These are phyloP conservation scores for Phacellophora camtschatica DNA, from an alignment of 30 jellyfish, hydroid and myxozoan species.

Conservation along the genomic window DNA sequence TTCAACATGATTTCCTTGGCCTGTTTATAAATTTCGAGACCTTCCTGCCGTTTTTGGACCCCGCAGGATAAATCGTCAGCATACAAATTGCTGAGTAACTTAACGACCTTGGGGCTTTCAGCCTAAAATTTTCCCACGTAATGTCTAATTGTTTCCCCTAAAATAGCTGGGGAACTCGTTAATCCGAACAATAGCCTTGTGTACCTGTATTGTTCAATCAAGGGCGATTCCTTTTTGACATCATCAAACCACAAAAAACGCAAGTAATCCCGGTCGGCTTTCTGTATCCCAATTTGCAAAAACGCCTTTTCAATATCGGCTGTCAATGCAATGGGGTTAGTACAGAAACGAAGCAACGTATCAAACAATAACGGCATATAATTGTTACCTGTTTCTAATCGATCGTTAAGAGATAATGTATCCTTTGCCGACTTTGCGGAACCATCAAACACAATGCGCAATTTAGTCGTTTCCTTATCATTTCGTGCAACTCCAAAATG, in stretches of 20 bases:
- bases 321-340: not conserved
- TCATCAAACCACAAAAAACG: conserved; percentile 36
- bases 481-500: conserved; percentile 26
- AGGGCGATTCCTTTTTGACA: not conserved
- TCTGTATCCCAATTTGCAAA: not conserved
- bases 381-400: conserved; percentile 5
- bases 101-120: conserved; percentile 8
- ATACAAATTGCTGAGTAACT: not conserved
- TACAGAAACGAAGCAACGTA: conserved; percentile 5
- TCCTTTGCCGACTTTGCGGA: not conserved
- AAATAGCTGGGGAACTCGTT: conserved; percentile 4
- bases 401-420: conserved; percentile 16
- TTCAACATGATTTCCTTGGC: conserved; percentile 4
- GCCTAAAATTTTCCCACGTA: not conserved
- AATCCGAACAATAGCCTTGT: conserved; percentile 34
- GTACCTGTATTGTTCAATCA: conserved; percentile 6
- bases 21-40: not conserved
- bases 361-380: conserved; percentile 22
- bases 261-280: conserved; percentile 2
- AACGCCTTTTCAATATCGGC: conserved; percentile 34
- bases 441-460: conserved; percentile 41
- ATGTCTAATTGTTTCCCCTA: conserved; percentile 31
- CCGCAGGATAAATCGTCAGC: conserved; percentile 12
- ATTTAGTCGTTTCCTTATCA: conserved; percentile 31
- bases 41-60: not conserved